These are phyloP conservation scores for Drosophila austrosaltans DNA, from an alignment of 2,888 invertebrate species.

Conservation along the genomic window DNA sequence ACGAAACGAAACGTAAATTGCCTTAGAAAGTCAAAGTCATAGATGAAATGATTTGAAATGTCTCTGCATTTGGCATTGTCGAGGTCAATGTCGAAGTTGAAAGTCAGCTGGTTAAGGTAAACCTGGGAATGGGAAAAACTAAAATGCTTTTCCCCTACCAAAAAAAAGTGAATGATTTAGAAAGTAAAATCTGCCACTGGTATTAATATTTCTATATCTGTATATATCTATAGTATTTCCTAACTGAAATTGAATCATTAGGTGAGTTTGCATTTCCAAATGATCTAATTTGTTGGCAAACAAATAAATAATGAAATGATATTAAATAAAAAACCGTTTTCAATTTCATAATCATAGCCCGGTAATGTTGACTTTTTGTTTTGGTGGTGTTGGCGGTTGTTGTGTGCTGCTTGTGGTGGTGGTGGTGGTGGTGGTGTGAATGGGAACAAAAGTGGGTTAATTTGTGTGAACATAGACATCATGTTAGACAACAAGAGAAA, in stretches of 20 bases:
- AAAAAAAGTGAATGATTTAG: conserved; percentile 25
- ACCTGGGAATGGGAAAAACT: conserved; percentile 25
- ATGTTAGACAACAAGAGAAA: conserved; percentile 20
- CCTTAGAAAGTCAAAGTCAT: conserved; percentile 63
- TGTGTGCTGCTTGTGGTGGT: conserved; percentile 2
- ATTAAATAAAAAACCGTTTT: conserved; percentile 59
- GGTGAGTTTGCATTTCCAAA: conserved; percentile 31
- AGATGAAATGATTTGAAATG: conserved; percentile 39
- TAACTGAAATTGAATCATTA: neutral
- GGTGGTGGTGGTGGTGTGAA: conserved; percentile 35
- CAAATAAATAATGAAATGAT: conserved; percentile 53
- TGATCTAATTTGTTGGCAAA: conserved; percentile 32
- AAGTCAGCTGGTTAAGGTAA: conserved; percentile 34
- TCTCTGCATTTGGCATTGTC: conserved; percentile 42
- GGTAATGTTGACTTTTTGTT: conserved; percentile 21
- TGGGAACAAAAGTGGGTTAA: conserved; percentile 63
- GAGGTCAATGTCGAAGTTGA: conserved; percentile 46
- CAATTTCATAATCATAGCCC: conserved; percentile 58
- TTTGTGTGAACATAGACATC: conserved; percentile 39
- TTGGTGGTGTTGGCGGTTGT: conserved; percentile 28
- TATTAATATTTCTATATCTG: neutral
- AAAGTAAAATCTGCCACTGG: conserved; percentile 18
- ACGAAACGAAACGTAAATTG: conserved; percentile 48
- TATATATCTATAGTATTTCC: neutral
- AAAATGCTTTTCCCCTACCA: neutral